Percentiles rank a stretch among this genome's conserved stretches.
These are phyloP conservation scores for Chondrosia reniformis DNA, from an alignment of 37 sponge, comb jelly and placozoan species.

Conservation along the genomic window DNA sequence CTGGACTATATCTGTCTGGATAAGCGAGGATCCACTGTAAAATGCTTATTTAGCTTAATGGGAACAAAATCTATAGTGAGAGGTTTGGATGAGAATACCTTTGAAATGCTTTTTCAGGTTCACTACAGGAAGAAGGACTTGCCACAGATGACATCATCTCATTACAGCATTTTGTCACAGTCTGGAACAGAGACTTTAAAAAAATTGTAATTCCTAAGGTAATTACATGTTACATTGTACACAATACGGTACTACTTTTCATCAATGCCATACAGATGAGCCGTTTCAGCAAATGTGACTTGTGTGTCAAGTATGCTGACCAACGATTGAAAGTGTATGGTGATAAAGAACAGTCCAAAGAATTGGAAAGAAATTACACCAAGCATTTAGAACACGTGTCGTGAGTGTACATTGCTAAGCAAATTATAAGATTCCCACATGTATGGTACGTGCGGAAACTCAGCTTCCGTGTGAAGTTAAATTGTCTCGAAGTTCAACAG, in stretches of 20 bases:
- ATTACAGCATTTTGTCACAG: constrained; percentile 28
- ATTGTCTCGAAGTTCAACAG: too few relatives aligned
- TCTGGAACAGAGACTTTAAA: constrained; percentile 30
- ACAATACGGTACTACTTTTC: neutral
- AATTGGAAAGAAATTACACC: constrained; percentile 6
- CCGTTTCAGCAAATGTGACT: constrained; percentile 49
- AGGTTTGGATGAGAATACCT: too few relatives aligned
- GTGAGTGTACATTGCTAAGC: constrained; percentile 47
- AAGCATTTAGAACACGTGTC: constrained; percentile 37
- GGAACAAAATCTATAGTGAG: too few relatives aligned
- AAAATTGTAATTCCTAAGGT: constrained; percentile 53
- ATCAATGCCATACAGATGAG: constrained; percentile 5
- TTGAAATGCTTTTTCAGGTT: too few relatives aligned
- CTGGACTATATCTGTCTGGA: too few relatives aligned
- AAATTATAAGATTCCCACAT: too few relatives aligned
- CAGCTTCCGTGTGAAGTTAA: too few relatives aligned
- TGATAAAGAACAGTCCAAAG: neutral
- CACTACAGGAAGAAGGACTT: constrained; percentile 22
- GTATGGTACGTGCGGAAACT: too few relatives aligned
- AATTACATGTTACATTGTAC: neutral
- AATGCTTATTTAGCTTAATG: too few relatives aligned
- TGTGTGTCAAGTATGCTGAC: constrained; percentile 30
- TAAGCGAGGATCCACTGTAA: too few relatives aligned
- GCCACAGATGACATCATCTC: constrained; percentile 4
- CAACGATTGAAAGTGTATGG: constrained; percentile 27